Evolutionary conservation across 2,113 vertebrate species (phyloP), one percentile per base, ranked within the genome.

Genomic region (Myotis davidii): DNA sequence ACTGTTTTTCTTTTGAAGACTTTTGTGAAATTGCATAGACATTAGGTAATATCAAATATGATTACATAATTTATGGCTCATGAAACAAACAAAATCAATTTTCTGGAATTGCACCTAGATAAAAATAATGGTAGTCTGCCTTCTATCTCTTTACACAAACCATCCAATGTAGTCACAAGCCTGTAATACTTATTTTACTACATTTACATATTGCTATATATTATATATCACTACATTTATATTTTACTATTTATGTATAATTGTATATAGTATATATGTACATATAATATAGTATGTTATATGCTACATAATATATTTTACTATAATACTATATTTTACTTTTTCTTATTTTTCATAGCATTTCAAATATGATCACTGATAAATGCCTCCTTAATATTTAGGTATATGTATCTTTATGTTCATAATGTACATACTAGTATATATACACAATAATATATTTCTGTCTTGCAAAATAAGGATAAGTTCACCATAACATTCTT

Each of bases 1-100:
- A 86, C 11, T 39, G 37, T 74, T 27, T 42, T 92, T 90, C 87
- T 73, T 89, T 95, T 34, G 81, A 94, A 76, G 70, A 79, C n/a
- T 85, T 92, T 56, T 72, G 72, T 88, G 37, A 86, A 96, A 86
- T 59, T 93, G 39, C 17, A 82, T 20, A 73, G 20, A 45, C 18
- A 84, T 93, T 76, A 90, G n/a, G 23, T 84, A 84, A 85, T 77
- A 88, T 67, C 39, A 88, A 88, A 85, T 85, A 29, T 23, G 54
- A 69, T 79, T 69, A 69, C 52, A 34, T 65, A 78, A 94, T 91
- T 86, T 74, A 74, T 91, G 42, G 42, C 74, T 94, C 56, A 72
- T 85, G 6, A 90, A 77, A 67, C 78, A 95, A 81, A 86, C 64
- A 91, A 52, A 84, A 64, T 39, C 7, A 65, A 52, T 83, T 70